Base-by-base conservation (phyloP, 2,113 vertebrate species). In the Macrotus californicus region DNA sequence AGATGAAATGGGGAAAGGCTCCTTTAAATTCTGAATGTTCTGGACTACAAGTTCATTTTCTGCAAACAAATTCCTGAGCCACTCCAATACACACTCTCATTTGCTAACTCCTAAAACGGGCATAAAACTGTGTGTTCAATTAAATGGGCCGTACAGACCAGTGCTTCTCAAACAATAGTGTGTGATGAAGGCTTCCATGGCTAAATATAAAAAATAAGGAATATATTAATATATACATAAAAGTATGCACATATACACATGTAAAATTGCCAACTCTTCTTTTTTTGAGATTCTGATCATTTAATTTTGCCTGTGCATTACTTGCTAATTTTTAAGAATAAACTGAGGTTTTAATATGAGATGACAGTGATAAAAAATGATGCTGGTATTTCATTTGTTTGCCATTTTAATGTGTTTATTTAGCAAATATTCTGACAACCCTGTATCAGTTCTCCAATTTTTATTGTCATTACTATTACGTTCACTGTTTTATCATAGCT, bases 391-490 rank as follows among this genome's bases (percentile, higher is more conserved):
- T 69, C 59, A 83, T 46, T 59, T 73, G n/a, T 52, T 70, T 87
- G 21, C 41, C 22, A 73, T 87, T 92, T 77, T n/a, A 92, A 70
- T 46, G 31, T 82, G 61, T 19, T 56, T 29, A 66, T 36, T 87
- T 64, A 96, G 24, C 81, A 91, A 86, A 79, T 87, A 72, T 80
- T 43, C n/a, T 52, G 41, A 86, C n/a, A 93, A 48, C 22, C 50
- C n/a, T 59, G 1, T 15, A 59, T 50, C 43, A 56, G 72, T 61
- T n/a, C 15, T 34, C 56, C 66, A 73, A 41, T 56, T 61, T 88
- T 97, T 91, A 81, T 29, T 21, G 41, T 79, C 26, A 83, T 36
- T 50, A 70, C 48, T 52, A 70, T 73, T 56, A 48, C 15, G 61
- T 31, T 82, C 39, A 15, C 66, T 66, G 75, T 41, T 59, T 79